phyloP scores from a whole-genome alignment of 2,888 invertebrate species.

The Mesorhabditis belari region DNA sequence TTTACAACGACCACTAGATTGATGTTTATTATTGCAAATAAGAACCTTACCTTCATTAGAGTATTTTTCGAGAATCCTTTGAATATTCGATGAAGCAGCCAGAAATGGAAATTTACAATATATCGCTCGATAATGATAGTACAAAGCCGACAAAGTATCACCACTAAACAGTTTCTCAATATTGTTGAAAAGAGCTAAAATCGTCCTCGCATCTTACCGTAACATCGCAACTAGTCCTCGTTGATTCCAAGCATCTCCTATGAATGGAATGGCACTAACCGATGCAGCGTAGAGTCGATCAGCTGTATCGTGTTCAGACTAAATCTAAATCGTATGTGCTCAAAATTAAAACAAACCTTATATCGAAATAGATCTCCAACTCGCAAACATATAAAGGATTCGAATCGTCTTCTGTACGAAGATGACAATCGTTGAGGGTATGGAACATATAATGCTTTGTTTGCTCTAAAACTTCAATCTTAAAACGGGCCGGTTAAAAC shows the following conservation, averaged over 20 bases:
- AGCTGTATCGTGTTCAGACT: slow-evolving; percentile 4
- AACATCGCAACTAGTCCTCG: slow-evolving; percentile 5
- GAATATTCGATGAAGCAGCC: not conserved
- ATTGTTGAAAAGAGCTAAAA: not conserved
- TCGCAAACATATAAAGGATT: slow-evolving; percentile 15
- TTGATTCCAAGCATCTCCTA: slow-evolving; percentile 29
- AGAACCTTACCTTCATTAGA: not conserved
- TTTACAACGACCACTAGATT: not conserved
- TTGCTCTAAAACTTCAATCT: not conserved
- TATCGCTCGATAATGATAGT: not conserved
- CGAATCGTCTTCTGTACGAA: too few relatives aligned
- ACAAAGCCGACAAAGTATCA: not conserved
- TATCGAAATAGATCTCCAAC: slow-evolving; percentile 34
- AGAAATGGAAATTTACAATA: not conserved
- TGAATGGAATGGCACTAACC: slow-evolving; percentile 11
- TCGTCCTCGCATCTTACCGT: slow-evolving; percentile 7
- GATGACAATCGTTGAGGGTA: too few relatives aligned
- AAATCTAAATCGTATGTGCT: too few relatives aligned
- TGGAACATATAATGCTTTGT: not conserved
- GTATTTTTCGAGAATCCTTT: not conserved
- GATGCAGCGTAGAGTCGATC: slow-evolving; percentile 16
- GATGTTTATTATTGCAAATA: not conserved
- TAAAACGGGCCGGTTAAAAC: too few relatives aligned
- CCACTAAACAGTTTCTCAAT: not conserved
- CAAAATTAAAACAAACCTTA: too few relatives aligned